Evolutionary conservation across 2,888 invertebrate species (phyloP), one percentile per base, ranked within the genome.

Genomic region (Stegophylla sp.): DNA sequence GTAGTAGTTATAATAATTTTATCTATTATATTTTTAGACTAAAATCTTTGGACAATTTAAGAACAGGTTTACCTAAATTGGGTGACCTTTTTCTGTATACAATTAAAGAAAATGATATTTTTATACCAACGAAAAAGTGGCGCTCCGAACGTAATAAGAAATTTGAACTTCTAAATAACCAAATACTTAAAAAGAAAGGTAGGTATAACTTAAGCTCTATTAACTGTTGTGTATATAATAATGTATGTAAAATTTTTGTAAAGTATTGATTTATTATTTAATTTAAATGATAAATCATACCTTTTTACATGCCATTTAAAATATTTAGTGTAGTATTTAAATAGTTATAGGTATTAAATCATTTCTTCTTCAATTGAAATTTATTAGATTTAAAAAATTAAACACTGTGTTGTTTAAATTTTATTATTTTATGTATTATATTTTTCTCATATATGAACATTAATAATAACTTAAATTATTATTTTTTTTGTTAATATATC

Each of bases 21-120:
- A n/a, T 15, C 53, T 23, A 34, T 41, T 34, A 15, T 69, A 20
- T 28, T 13, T 69, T 15, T 26, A 10, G 94, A 85, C 88, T 97
- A 73, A 93, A 94, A 86, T 89, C 94, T 83, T 87, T 97, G 83
- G 95, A 95, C 85, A 92, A 94, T 81, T 94, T 95, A 85, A 94
- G 94, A n/a, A n/a, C n/a, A n/a, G n/a, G 86, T 92, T 94, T 61
- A 94, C 94, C 86, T 94, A 94, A 84, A 89, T 95, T 97, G 64
- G 94, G 95, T 79, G 96, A 97, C 87, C 90, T 95, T 83, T 93
- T 93, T 87, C 93, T 93, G 87, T 91, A 97, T 85, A 91, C 91
- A 82, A 90, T 95, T 84, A 91, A 91, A 82, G 89, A 92, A 13
- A 90, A 90, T 84, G 96, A 97, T 88, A 89, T 90, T 51, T 89